A percentile compares a stretch with the other conserved stretches of the same genome.
phyloP scores from a whole-genome alignment of 2,113 vertebrate species.

The cat (Felis catus) region DNA sequence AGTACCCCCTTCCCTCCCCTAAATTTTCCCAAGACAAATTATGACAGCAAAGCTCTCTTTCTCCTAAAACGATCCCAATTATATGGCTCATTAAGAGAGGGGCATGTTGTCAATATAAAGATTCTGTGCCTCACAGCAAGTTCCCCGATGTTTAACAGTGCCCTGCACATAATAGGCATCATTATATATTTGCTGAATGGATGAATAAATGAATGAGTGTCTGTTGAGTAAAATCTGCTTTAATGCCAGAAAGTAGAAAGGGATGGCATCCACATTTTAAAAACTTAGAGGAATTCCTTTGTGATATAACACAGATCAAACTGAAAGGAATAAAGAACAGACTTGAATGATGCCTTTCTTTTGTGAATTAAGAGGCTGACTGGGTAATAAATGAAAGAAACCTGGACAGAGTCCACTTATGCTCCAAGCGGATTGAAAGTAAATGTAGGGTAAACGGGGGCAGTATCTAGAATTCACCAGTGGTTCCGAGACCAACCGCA shows the following conservation, averaged over 20 bases:
- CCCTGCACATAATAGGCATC: background rate
- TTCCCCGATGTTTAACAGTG: background rate
- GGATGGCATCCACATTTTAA: background rate
- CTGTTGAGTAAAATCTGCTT: background rate
- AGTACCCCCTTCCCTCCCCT: background rate
- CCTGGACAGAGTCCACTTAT: background rate
- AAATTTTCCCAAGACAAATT: background rate
- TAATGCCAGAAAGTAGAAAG: background rate
- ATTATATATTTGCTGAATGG: background rate
- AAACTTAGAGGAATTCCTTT: background rate
- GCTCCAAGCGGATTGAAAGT: background rate
- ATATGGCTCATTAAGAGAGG: background rate
- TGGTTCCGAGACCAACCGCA: background rate
- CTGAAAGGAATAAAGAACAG: background rate
- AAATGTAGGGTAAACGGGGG: accelerated
- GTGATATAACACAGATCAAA: background rate
- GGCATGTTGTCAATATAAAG: background rate
- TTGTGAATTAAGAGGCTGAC: background rate
- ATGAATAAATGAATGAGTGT: background rate
- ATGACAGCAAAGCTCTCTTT: background rate
- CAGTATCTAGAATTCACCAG: background rate
- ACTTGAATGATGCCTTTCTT: background rate
- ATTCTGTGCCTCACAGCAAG: background rate
- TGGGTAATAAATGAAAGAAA: background rate
- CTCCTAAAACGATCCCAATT: conserved; percentile 4